phyloP scores from a whole-genome alignment of 2,113 vertebrate species.

The Ameiurus melas region DNA sequence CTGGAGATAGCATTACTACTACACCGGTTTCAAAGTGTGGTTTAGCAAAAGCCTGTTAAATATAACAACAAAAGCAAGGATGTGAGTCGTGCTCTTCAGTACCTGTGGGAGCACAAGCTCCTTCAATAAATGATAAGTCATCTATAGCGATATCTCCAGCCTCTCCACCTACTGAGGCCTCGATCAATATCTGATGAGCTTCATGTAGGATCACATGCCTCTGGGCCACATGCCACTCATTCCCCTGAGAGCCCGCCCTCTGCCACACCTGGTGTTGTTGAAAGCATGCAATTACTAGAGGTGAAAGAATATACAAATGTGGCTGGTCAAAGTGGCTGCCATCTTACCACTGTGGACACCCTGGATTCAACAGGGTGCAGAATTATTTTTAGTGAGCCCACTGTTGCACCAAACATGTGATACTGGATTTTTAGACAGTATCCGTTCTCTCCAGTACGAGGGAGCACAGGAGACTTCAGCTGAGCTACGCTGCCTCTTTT shows the following conservation, averaged over 20 bases:
- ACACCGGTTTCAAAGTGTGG: neutral
- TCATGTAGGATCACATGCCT: slow-evolving; percentile 62
- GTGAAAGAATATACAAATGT: neutral
- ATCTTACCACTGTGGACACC: slow-evolving; percentile 64
- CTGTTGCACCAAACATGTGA: slow-evolving; percentile 74
- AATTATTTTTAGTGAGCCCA: slow-evolving; percentile 66
- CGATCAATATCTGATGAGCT: slow-evolving; percentile 70
- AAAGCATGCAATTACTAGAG: neutral
- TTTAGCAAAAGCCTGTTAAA: slow-evolving; percentile 8
- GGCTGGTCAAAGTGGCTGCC: neutral
- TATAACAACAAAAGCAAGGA: slow-evolving; percentile 9
- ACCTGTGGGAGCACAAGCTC: slow-evolving; percentile 68
- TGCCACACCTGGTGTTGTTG: slow-evolving; percentile 70
- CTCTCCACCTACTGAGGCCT: slow-evolving; percentile 69
- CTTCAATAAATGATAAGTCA: slow-evolving; percentile 63
- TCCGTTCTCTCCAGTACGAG: slow-evolving; percentile 66
- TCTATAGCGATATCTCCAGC: slow-evolving; percentile 73
- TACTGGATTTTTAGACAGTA: slow-evolving; percentile 74
- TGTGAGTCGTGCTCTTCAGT: slow-evolving; percentile 37
- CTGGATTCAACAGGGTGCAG: slow-evolving; percentile 56
- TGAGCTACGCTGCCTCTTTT: slow-evolving; percentile 58
- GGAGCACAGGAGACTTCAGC: slow-evolving; percentile 68
- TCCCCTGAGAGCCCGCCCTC: slow-evolving; percentile 64
- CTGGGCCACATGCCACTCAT: slow-evolving; percentile 66
- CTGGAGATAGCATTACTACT: neutral